Base-by-base conservation (phyloP, 2,888 invertebrate genomes). In the Synanthedon myopaeformis region DNA sequence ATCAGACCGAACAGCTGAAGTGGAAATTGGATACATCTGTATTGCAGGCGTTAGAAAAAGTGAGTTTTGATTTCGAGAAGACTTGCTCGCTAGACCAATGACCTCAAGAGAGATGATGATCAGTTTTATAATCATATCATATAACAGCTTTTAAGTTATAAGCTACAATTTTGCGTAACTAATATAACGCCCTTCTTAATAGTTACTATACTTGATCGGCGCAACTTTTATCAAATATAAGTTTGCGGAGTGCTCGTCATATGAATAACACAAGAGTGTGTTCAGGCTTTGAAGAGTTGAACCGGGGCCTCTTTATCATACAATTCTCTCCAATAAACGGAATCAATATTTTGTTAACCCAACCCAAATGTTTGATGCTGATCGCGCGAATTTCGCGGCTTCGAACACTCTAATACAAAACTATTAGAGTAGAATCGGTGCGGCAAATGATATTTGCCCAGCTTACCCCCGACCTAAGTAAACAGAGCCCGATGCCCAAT, bases 371-470 rank as follows among this genome's bases (percentile, higher is more conserved):
- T 45, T 14, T 45, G 13, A 45, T 45, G n/a, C 45, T 45, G 45
- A 45, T 45, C 45, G 45, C n/a, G 45, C 12, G 45, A 45, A 45
- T 45, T 45, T 45, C 45, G 45, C 45, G 45, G 45, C 45, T 45
- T 14, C 45, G 45, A 45, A 45, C 8, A 45, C 13, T 45, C 6
- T 45, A 70, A 72, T 71, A 73, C 72, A 73, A 73, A 67, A 67
- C 67, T 71, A 72, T 74, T 70, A 76, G 63, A 58, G 56, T 54
- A 59, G 65, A 66, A 68, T 69, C 62, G 66, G 35, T 68, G 64
- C 60, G 58, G 72, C 67, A 69, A 74, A 76, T 76, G 69, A 74
- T 79, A 71, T 79, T 76, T 76, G 70, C 69, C 56, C 56, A 69
- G 69, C 66, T 62, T 67, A 68, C 63, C 59, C 55, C 58, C 64